Percentiles rank a stretch among this genome's conserved stretches.
Evolutionary conservation across 2,888 invertebrate species (phyloP).

Genomic region (Zonitis immaculata): DNA sequence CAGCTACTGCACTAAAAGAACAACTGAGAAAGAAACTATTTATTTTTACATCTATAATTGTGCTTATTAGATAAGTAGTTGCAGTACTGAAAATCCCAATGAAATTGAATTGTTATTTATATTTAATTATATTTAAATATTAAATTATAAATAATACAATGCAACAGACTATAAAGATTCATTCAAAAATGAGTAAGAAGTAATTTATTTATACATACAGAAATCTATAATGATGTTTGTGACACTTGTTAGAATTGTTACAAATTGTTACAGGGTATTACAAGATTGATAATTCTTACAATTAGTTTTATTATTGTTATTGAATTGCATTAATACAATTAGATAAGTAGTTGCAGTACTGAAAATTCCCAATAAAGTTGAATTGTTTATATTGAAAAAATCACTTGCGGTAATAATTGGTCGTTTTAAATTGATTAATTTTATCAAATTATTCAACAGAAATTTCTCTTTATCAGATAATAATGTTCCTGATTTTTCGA

Average conservation of each 20-base stretch:
- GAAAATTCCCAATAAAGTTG: not conserved
- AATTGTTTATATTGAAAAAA: not conserved
- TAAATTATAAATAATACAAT: too few relatives aligned
- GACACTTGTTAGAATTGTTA: not conserved
- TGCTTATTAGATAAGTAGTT: too few relatives aligned
- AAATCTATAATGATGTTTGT: too few relatives aligned
- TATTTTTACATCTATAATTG: too few relatives aligned
- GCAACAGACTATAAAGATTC: too few relatives aligned
- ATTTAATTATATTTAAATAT: too few relatives aligned
- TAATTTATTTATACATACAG: too few relatives aligned
- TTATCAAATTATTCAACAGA: not conserved
- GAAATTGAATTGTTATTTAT: too few relatives aligned
- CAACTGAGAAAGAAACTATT: too few relatives aligned
- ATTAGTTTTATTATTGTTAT: not conserved
- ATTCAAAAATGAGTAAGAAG: too few relatives aligned
- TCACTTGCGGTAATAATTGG: not conserved
- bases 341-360: not conserved
- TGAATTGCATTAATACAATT: not conserved
- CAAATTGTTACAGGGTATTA: slow-evolving; percentile 5
- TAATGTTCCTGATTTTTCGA: not conserved
- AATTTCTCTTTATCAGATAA: not conserved
- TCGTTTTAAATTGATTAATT: not conserved
- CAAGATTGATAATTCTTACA: slow-evolving; percentile 12
- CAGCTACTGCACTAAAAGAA: too few relatives aligned
- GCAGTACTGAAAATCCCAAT: too few relatives aligned